phyloP scores from a whole-genome alignment of 1,140 invertebrate genomes.

The Caenorhabditis inopinata region DNA sequence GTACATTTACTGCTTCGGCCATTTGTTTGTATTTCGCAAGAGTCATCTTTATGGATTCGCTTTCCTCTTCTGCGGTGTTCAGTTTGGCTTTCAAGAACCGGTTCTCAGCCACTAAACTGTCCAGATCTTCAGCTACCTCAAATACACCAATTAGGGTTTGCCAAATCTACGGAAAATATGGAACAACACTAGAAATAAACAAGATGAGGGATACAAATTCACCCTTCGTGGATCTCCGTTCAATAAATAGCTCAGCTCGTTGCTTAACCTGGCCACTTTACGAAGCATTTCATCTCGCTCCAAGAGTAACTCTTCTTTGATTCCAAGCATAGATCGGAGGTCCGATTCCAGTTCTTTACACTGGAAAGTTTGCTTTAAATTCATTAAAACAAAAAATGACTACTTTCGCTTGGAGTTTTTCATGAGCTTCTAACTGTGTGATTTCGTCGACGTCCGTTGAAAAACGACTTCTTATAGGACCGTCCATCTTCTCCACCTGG shows the following conservation, averaged over 20 bases:
- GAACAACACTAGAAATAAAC: background rate
- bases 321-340: slow-evolving; percentile 37
- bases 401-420: slow-evolving; percentile 31
- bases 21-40: slow-evolving; percentile 42
- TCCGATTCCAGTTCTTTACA: slow-evolving; percentile 38
- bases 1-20: slow-evolving; percentile 36
- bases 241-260: slow-evolving; percentile 40
- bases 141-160: slow-evolving; percentile 20
- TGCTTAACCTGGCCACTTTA: slow-evolving; percentile 33
- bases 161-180: slow-evolving; percentile 1
- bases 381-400: background rate
- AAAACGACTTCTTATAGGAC: background rate
- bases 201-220: background rate
- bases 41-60: slow-evolving; percentile 42
- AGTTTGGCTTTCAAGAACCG: slow-evolving; percentile 46
- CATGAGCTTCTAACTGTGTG: background rate
- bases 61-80: slow-evolving; percentile 42
- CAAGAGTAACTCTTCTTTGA: slow-evolving; percentile 39
- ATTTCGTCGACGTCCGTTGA: background rate
- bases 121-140: slow-evolving; percentile 45
- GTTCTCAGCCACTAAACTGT: slow-evolving; percentile 44
- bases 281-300: slow-evolving; percentile 36
- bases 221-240: slow-evolving; percentile 43
- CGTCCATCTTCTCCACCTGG: slow-evolving; percentile 36
- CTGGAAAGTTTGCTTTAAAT: background rate